phyloP scores from a whole-genome alignment of 1,140 invertebrate genomes.

The Anastrepha obliqua region DNA sequence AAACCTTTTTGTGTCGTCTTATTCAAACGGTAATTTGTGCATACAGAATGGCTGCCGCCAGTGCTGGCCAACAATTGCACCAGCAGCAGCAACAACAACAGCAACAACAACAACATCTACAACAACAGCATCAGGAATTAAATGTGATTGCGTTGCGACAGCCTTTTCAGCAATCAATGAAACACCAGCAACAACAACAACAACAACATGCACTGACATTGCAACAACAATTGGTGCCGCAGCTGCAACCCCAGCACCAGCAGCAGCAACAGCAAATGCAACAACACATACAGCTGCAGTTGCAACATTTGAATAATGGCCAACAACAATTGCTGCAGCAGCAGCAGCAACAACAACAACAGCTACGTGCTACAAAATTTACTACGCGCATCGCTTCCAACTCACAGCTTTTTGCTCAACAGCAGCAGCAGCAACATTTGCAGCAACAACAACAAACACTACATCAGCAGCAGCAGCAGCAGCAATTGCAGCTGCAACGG shows the following conservation, averaged over 20 bases:
- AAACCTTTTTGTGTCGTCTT: not conserved
- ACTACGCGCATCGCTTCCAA: constrained; percentile 71
- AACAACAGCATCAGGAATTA: constrained; percentile 64
- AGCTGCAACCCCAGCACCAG: constrained; percentile 55
- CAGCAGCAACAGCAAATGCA: constrained; percentile 61
- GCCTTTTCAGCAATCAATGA: constrained; percentile 46
- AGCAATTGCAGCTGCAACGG: constrained; percentile 61
- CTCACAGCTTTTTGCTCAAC: constrained; percentile 54
- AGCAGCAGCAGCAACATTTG: too few species aligned
- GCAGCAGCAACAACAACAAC: constrained; percentile 61
- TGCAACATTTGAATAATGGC: constrained; percentile 36
- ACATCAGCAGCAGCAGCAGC: constrained; percentile 57
- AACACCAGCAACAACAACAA: constrained; percentile 61
- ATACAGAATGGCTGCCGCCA: constrained; percentile 69
- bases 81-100: constrained; percentile 34
- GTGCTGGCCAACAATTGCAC: constrained; percentile 69
- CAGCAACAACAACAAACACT: too few species aligned
- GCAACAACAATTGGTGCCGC: constrained; percentile 55
- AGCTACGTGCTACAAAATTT: constrained; percentile 68
- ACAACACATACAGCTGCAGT: constrained; percentile 62
- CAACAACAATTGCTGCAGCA: constrained; percentile 60
- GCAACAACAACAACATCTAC: constrained; percentile 53
- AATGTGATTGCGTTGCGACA: constrained; percentile 58
- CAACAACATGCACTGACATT: constrained; percentile 54
- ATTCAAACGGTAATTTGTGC: constrained; percentile 12